These are phyloP conservation scores for Corythucha ciliata DNA, from an alignment of 2,888 invertebrate species.

Conservation along the genomic window DNA sequence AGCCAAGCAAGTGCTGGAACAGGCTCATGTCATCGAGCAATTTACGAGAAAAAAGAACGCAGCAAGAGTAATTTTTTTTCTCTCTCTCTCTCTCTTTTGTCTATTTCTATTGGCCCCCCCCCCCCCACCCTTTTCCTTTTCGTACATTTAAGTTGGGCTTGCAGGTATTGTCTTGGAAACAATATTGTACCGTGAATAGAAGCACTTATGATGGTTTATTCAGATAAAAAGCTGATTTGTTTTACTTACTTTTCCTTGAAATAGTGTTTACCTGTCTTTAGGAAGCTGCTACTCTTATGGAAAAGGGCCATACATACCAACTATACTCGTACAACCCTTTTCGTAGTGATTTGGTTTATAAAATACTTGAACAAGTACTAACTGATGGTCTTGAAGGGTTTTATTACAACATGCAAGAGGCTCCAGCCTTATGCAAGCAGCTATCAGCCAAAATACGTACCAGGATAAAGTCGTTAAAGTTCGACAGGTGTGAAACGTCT, in stretches of 20 bases:
- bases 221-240: no score
- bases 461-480: constrained; percentile 55
- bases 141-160: background rate
- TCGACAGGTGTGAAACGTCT: constrained; percentile 55
- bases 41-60: constrained; percentile 20
- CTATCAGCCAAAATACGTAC: constrained; percentile 52
- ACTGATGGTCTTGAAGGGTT: constrained; percentile 50
- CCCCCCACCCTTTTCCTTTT: background rate
- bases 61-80: constrained; percentile 14
- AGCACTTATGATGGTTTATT: no score
- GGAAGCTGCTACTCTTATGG: constrained; percentile 19
- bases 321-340: constrained; percentile 55
- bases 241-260: no score
- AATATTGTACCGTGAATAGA: no score
- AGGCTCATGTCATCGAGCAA: constrained; percentile 25
- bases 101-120: background rate
- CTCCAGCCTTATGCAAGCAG: constrained; percentile 48
- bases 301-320: constrained; percentile 20
- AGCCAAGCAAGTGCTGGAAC: constrained; percentile 23
- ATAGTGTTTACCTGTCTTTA: no score
- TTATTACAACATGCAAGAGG: constrained; percentile 51
- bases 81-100: background rate
- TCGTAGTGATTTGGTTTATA: constrained; percentile 51
- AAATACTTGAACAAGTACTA: constrained; percentile 51
- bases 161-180: background rate